These are phyloP conservation scores for Neoaliturus tenellus DNA, from an alignment of 2,888 invertebrate genomes.

Conservation along the genomic window DNA sequence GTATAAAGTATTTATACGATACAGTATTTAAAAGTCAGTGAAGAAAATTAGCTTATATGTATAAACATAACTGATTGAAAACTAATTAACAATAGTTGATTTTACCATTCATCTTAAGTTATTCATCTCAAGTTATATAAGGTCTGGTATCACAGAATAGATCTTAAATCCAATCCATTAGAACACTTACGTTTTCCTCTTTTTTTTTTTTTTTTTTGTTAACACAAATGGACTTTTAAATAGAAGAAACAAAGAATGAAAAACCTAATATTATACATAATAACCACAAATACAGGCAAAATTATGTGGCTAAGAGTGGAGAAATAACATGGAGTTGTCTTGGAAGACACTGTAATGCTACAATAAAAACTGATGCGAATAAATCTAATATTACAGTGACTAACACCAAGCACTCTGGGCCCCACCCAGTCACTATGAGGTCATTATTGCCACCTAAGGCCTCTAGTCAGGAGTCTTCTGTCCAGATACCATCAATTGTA, in stretches of 20 bases:
- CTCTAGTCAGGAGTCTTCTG: neutral
- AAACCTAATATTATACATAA: constrained; percentile 23
- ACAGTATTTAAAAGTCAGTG: no score
- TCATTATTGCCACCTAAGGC: neutral
- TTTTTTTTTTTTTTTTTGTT: no score
- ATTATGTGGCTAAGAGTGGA: constrained; percentile 13
- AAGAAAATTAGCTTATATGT: no score
- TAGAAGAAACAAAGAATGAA: constrained; percentile 5
- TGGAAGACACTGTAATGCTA: neutral
- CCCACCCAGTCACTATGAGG: neutral
- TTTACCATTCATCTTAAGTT: no score
- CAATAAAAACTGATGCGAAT: constrained; percentile 26
- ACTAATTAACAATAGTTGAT: no score
- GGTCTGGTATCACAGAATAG: no score
- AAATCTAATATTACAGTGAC: constrained; percentile 1
- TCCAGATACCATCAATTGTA: neutral
- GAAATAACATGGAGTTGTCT: constrained; percentile 6
- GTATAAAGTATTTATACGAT: no score
- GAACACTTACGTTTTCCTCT: no score
- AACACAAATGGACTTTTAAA: constrained; percentile 2
- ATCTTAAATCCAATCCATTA: no score
- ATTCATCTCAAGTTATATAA: no score
- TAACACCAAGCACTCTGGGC: constrained; percentile 14
- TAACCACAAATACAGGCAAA: constrained; percentile 10
- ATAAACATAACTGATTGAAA: no score